Percentiles rank a stretch among this genome's conserved stretches.
phyloP scores from a whole-genome alignment of 2,113 vertebrate genomes.

The Platichthys stellatus region DNA sequence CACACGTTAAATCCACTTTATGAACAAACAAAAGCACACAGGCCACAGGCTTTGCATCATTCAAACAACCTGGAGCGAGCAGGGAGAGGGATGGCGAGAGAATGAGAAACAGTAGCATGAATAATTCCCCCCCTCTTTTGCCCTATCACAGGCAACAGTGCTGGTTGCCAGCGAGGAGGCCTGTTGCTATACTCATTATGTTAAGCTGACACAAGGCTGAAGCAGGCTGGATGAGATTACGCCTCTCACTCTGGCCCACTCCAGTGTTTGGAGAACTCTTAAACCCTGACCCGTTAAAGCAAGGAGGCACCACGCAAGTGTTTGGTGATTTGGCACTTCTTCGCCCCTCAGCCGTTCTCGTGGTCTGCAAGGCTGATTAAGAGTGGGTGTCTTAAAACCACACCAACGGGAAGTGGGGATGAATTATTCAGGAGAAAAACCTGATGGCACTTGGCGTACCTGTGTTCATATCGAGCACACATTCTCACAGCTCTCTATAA shows the following conservation, averaged over 20 bases:
- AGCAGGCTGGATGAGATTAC: slow-evolving; percentile 67
- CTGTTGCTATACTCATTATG: slow-evolving; percentile 68
- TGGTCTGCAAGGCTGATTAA: slow-evolving; percentile 26
- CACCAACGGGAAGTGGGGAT: slow-evolving; percentile 55
- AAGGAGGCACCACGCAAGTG: slow-evolving; percentile 34
- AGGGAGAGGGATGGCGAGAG: slow-evolving; percentile 25
- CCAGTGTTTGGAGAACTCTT: slow-evolving; percentile 64
- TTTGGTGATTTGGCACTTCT: slow-evolving; percentile 60
- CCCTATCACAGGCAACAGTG: slow-evolving; percentile 41
- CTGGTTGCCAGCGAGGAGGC: slow-evolving; percentile 50
- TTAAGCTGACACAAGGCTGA: slow-evolving; percentile 63
- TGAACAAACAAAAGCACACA: slow-evolving; percentile 50
- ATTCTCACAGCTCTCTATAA: slow-evolving; percentile 1
- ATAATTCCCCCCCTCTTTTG: slow-evolving; percentile 54
- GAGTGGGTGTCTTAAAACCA: slow-evolving; percentile 64
- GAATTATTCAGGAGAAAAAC: slow-evolving; percentile 68
- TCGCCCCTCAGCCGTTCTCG: slow-evolving; percentile 36
- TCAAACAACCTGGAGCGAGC: slow-evolving; percentile 50
- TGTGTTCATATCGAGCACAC: slow-evolving; percentile 31
- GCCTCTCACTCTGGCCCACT: slow-evolving; percentile 46
- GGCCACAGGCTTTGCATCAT: slow-evolving; percentile 39
- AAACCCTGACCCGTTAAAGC: slow-evolving; percentile 70
- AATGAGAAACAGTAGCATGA: slow-evolving; percentile 35
- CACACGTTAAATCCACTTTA: slow-evolving; percentile 20
- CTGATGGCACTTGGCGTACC: slow-evolving; percentile 43